Base-by-base conservation (phyloP, 2,888 invertebrate species). In the Axea sp. region DNA sequence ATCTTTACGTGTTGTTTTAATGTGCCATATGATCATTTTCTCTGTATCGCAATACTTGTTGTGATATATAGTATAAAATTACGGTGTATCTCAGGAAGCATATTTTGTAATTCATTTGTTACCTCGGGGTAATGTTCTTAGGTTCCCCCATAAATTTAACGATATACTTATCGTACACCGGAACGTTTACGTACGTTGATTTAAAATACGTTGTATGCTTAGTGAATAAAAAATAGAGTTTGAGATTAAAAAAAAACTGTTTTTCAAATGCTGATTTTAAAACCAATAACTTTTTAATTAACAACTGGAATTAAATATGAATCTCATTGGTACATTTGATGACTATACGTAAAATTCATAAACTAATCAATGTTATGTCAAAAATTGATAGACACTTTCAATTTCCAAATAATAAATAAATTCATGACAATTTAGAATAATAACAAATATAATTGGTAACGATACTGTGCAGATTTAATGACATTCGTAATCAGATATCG, bases 41-140 rank as follows among this genome's bases (percentile, higher is more conserved):
- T 15, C 41, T 4, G 28, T 12, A 41, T 26, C 33, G 35, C 15
- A 35, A 39, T 37, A 24, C 28, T 7, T 4, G 59, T 33, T 35
- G 9, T 68, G 59, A 60, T 69, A 33, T 37, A 60, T 60, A 17
- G 59, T 41, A 30, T 11, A 35, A 60, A 62, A 69, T 62, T 69
- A 45, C 35, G 24, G 45, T 43, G 53, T 62, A 62, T 57, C 62
- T 49, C 39, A 62, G 55, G 55, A 72, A 64, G 64, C 49, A 30
- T 71, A 62, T 49, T 64, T 72, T 62, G 51, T 65, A 64, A 64
- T 72, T 65, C 64, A 64, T 71, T 49, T 33, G 57, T 64, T 55
- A 71, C 64, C 72, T 60, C 57, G 57, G 57, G 72, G 64, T 71
- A 45, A 64, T 64, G 59, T 72, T 72, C 57, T 72, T 64, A 64